Evolutionary conservation across 2,113 vertebrate species (phyloP).

Genomic region (Pterophyllum scalare): DNA sequence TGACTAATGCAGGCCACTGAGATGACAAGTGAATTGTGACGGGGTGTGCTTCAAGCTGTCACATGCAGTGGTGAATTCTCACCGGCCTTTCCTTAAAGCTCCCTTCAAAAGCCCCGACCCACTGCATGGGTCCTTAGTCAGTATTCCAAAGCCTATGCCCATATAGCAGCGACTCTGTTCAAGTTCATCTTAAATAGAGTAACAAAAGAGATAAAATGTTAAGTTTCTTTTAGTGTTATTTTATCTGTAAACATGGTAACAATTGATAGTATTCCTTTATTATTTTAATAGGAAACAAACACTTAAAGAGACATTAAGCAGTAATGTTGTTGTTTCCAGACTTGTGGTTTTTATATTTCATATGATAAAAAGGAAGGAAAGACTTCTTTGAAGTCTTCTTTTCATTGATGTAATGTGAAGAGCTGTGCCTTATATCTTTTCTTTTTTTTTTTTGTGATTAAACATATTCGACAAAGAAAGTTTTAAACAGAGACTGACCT

Average conservation of each 20-base stretch:
- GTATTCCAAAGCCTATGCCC: not conserved
- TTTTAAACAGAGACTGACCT: not conserved
- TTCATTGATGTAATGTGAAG: conserved; percentile 16
- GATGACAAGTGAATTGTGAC: conserved; percentile 73
- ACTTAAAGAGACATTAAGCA: conserved; percentile 1
- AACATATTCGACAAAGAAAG: not conserved
- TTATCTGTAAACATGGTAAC: not conserved
- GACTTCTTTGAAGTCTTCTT: conserved; percentile 5
- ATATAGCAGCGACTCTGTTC: conserved; percentile 2
- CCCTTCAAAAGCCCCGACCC: conserved; percentile 34
- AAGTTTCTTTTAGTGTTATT: not conserved
- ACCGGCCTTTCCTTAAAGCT: conserved; percentile 21
- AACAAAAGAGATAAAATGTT: not conserved
- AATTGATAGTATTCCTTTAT: not conserved
- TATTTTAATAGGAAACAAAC: conserved; percentile 1
- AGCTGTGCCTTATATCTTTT: not conserved
- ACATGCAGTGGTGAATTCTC: conserved; percentile 38
- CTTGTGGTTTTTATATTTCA: not conserved
- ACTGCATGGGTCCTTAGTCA: conserved; percentile 7
- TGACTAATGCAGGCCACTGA: conserved; percentile 67
- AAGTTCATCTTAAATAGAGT: not conserved
- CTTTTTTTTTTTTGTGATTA: not conserved
- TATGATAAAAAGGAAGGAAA: not conserved
- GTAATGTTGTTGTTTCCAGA: not conserved
- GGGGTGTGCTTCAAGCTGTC: conserved; percentile 71